Conservation (phyloP, 2,797 vertebrate genomes). For the Rhabdomys pumilio region DNA sequence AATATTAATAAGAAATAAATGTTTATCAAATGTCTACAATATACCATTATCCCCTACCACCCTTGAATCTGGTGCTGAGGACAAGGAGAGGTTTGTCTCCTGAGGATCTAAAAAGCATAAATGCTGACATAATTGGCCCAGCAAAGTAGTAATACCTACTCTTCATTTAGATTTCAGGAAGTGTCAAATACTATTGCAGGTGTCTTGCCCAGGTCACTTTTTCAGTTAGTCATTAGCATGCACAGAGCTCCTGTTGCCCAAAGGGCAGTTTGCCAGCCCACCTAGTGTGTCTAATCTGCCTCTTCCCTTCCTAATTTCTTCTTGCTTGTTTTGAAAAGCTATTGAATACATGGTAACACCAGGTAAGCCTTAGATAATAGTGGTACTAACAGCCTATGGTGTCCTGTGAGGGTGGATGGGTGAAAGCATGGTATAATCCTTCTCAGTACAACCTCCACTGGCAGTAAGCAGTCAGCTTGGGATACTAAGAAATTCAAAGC, state of each 20-base stretch:
- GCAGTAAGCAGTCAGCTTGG: background rate
- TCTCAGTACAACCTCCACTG: too few relatives aligned
- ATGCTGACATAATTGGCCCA: background rate
- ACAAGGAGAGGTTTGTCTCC: background rate
- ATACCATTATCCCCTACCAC: background rate
- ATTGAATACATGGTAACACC: background rate
- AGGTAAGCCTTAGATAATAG: background rate
- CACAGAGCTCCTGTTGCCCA: background rate
- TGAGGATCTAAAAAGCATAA: background rate
- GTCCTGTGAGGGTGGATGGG: background rate
- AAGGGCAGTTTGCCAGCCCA: background rate
- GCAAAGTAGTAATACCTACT: background rate
- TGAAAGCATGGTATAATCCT: background rate
- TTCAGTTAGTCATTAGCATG: background rate
- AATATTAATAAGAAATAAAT: constrained; percentile 17
- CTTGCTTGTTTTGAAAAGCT: constrained; percentile 11
- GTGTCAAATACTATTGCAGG: background rate
- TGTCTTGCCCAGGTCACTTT: background rate
- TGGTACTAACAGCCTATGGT: background rate
- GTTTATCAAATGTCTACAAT: background rate
- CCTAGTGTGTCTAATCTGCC: background rate
- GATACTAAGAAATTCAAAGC: background rate
- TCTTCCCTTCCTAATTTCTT: background rate
- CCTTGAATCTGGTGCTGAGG: background rate
- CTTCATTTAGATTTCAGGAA: background rate